Base-by-base conservation (phyloP, 2,797 vertebrate species). In the Odontamblyopus rebecca region DNA sequence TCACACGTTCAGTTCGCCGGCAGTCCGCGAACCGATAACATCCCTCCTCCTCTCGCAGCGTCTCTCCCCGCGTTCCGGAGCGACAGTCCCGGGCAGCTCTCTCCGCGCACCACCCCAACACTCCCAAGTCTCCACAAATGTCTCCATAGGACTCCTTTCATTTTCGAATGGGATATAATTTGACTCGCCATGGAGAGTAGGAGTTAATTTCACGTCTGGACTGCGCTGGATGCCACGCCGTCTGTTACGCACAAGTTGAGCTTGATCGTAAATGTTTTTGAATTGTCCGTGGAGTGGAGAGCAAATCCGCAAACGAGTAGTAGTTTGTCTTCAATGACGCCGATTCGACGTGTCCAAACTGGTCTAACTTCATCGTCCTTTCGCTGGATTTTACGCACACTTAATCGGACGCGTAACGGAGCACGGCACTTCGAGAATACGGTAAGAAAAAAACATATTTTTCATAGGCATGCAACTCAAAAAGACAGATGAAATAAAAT, bases 1-100 rank as follows among this genome's bases (percentile, higher is more conserved):
- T 84, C 87, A 89, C 87, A 78, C 88, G 38, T 54, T 80, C 84
- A 62, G 86, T 78, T 84, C 82, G 87, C 81, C 29, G 80, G 69
- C 80, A 85, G 76, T 76, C 67, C 79, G 44, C 79, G 72, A 76
- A 70, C 78, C 30, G 41, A 65, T 76, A 71, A 67, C 81, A 59
- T 67, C 71, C 13, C 27, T 12, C 60, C 1, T 18, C 59, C 60
- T 68, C 74, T 16, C 72, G 83, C 82, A 73, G 83, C 87, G 60
- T 62, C 71, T 62, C 72, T 5, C 23, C 62, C 11, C 41, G 23
- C 23, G 8, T 38, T 23, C 62, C 41, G n/a, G 23, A 44, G 62
- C 62, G 12, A 27, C 12, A 48, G n/a, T 64, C 62, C 62, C 5
- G 62, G 62, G 41, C 12, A 44, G 2, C 41, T 13, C 12, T 44